A percentile compares a stretch with the other conserved stretches of the same genome.
Conservation (phyloP, 2,113 vertebrate species). For the Percopsis transmontana region DNA sequence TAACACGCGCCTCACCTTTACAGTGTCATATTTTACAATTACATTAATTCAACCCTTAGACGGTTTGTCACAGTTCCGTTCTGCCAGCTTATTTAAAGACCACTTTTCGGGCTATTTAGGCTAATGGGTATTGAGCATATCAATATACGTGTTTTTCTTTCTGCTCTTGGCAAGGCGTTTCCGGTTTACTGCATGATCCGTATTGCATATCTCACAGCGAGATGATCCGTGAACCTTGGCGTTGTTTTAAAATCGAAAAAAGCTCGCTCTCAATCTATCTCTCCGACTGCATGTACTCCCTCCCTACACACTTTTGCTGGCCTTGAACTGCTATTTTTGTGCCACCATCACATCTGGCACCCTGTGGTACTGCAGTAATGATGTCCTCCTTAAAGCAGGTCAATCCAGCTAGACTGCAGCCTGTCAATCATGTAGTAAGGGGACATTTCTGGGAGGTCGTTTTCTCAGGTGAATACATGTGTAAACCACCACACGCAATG, state of each 20-base stretch:
- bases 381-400: background rate
- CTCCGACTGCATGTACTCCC: background rate
- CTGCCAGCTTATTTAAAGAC: conserved; percentile 55
- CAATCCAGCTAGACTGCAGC: background rate
- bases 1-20: conserved; percentile 44
- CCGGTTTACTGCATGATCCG: conserved; percentile 37
- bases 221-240: background rate
- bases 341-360: background rate
- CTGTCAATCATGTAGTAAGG: background rate
- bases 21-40: conserved; percentile 57
- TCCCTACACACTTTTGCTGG: background rate
- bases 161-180: conserved; percentile 22
- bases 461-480: background rate
- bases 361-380: background rate
- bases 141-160: conserved; percentile 32
- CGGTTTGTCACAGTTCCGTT: conserved; percentile 60
- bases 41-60: conserved; percentile 55
- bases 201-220: conserved; percentile 18
- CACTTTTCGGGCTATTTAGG: conserved; percentile 46
- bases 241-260: conserved; percentile 8
- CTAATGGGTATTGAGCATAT: conserved; percentile 41
- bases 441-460: background rate
- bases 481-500: background rate
- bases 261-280: background rate
- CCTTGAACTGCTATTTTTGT: background rate